phyloP scores from a whole-genome alignment of 2,888 invertebrate species.

The Caenorhabditis angaria region DNA sequence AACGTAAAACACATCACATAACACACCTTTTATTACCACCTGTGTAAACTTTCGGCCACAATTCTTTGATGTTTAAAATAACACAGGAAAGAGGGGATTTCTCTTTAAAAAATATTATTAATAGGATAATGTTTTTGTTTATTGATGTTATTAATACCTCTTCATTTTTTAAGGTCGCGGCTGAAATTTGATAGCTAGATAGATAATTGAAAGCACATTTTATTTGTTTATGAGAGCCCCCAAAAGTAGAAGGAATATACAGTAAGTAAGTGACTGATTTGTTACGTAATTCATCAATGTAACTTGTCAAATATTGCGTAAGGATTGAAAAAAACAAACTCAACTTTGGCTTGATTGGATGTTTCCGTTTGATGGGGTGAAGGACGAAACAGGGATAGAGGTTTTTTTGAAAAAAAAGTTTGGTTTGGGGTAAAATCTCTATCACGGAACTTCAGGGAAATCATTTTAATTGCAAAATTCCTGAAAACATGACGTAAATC shows the following conservation, averaged over 20 bases:
- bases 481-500: too few relatives aligned
- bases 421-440: too few relatives aligned
- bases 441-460: too few relatives aligned
- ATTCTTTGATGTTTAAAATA: slow-evolving; percentile 4
- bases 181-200: neutral
- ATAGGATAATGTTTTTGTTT: too few relatives aligned
- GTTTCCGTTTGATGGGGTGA: slow-evolving; percentile 1
- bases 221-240: neutral
- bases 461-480: too few relatives aligned
- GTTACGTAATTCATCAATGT: neutral
- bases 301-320: slow-evolving; percentile 9
- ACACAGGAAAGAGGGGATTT: too few relatives aligned
- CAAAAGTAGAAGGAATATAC: neutral
- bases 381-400: neutral
- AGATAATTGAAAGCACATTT: slow-evolving; percentile 1
- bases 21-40: slow-evolving; percentile 12
- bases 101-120: too few relatives aligned
- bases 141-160: slow-evolving; percentile 1
- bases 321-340: too few relatives aligned
- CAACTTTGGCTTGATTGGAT: neutral
- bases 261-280: neutral
- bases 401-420: too few relatives aligned
- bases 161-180: slow-evolving; percentile 1
- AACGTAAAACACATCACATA: neutral
- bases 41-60: slow-evolving; percentile 11